Conservation (phyloP, 2,888 invertebrate genomes). For the Epirrhoe tristata region DNA sequence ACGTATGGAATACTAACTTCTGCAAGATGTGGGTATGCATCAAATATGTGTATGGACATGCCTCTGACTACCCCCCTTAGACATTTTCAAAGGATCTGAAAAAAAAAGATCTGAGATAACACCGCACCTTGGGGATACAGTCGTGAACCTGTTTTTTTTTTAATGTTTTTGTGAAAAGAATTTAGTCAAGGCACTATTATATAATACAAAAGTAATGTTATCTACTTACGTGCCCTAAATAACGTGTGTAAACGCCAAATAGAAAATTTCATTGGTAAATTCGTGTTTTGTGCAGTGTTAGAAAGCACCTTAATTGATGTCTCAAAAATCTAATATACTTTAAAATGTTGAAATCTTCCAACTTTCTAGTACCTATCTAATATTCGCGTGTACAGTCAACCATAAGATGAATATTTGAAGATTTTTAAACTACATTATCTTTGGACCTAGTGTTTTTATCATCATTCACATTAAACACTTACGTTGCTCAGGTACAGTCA, state of each 20-base stretch:
- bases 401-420: neutral
- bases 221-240: constrained; percentile 48
- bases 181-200: constrained; percentile 25
- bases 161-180: constrained; percentile 3
- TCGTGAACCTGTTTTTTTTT: no score
- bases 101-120: no score
- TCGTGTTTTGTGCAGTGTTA: constrained; percentile 70
- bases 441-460: no score
- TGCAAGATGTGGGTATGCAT: no score
- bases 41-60: no score
- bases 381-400: neutral
- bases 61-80: no score
- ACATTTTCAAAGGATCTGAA: no score
- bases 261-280: constrained; percentile 74
- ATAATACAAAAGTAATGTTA: constrained; percentile 15
- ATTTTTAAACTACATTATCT: no score
- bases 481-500: no score
- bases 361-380: neutral
- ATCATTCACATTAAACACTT: no score
- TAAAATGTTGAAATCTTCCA: neutral
- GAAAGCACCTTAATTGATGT: constrained; percentile 54
- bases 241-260: constrained; percentile 70
- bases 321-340: constrained; percentile 5
- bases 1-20: no score
- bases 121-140: no score